A percentile compares a stretch with the other conserved stretches of the same genome.
Conservation (phyloP, 2,888 invertebrate species). For the Neoitamus cyanurus region DNA sequence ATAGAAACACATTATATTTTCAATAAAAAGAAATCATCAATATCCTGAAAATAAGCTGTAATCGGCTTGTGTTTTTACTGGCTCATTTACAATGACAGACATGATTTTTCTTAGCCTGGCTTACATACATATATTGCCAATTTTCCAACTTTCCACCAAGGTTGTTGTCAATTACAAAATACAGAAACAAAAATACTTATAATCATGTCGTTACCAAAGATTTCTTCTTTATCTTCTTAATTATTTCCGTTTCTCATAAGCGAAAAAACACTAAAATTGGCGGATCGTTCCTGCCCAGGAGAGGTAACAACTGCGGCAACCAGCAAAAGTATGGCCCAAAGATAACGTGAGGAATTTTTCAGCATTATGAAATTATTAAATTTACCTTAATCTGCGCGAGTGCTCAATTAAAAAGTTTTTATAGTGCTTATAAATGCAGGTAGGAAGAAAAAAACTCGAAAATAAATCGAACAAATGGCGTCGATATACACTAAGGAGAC, state of each 20-base stretch:
- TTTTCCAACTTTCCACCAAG: neutral
- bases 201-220: constrained; percentile 30
- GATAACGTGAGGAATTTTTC: constrained; percentile 30
- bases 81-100: neutral
- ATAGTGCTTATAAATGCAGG: neutral
- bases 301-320: neutral
- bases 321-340: neutral
- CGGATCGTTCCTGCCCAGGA: neutral
- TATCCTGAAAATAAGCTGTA: no score
- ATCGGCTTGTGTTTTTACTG: no score
- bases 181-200: neutral
- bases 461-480: constrained; percentile 44
- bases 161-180: neutral
- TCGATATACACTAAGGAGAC: constrained; percentile 27
- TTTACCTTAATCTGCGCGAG: constrained; percentile 34
- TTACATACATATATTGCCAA: neutral
- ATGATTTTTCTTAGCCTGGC: neutral
- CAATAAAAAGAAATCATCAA: no score
- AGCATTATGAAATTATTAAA: constrained; percentile 40
- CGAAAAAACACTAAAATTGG: neutral
- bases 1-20: no score
- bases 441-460: neutral
- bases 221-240: constrained; percentile 16
- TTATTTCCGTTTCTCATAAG: constrained; percentile 47
- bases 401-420: constrained; percentile 33